Evolutionary conservation across 2,797 vertebrate species (phyloP).

Genomic region (Leptodactylus fallax): DNA sequence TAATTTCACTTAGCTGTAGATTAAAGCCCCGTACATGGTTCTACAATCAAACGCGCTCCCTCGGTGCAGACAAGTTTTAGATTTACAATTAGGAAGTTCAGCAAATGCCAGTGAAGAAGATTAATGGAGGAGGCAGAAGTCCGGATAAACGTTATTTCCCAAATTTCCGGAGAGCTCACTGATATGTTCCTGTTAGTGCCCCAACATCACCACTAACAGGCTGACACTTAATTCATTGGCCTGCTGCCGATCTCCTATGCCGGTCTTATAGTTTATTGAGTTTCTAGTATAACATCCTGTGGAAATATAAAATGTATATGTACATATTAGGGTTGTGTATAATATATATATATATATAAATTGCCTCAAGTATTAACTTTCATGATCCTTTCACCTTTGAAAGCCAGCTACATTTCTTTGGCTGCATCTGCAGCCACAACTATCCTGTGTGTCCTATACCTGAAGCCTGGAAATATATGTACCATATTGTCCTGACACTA

Average conservation of each 20-base stretch:
- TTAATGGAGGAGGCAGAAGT: not conserved
- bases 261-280: no score
- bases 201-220: not conserved
- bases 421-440: no score
- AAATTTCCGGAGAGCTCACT: not conserved
- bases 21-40: constrained; percentile 10
- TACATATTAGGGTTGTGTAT: no score
- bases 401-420: no score
- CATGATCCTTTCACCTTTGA: no score
- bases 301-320: no score
- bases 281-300: no score
- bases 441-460: no score
- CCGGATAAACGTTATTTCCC: not conserved
- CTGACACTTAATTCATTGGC: not conserved
- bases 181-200: not conserved
- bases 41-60: constrained; percentile 33
- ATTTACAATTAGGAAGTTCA: constrained; percentile 24
- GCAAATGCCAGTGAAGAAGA: not conserved
- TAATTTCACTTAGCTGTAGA: constrained; percentile 48
- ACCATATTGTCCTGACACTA: no score
- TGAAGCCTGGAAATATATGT: no score
- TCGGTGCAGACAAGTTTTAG: not conserved
- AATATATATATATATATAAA: no score
- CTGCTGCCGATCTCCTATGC: not conserved
- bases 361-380: no score